These are phyloP conservation scores for Agonopterix subpropinquella DNA, from an alignment of 2,888 invertebrate genomes.

Conservation along the genomic window DNA sequence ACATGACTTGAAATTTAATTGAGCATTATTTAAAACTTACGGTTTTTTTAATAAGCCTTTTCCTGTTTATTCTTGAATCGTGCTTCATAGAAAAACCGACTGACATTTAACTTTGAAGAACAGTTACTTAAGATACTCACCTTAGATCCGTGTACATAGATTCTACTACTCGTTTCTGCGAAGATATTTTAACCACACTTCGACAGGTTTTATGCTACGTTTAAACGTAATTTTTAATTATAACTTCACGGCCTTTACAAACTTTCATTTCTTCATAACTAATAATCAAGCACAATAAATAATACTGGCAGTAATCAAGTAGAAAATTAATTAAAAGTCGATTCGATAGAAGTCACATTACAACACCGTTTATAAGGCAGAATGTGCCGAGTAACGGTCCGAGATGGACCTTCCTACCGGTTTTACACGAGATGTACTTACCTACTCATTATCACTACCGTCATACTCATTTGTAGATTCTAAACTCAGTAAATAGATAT, in stretches of 20 bases:
- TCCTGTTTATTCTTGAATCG: background rate
- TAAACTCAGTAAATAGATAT: conserved; percentile 21
- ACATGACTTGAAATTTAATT: conserved; percentile 34
- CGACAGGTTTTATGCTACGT: too few relatives aligned
- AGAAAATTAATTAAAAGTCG: conserved; percentile 68
- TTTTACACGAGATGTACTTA: conserved; percentile 45
- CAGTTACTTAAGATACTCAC: too few relatives aligned
- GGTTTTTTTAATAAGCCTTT: background rate
- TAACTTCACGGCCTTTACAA: background rate
- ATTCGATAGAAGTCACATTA: conserved; percentile 62
- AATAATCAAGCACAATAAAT: conserved; percentile 35
- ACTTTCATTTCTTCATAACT: conserved; percentile 3
- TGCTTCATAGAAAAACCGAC: background rate
- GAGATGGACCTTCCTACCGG: conserved; percentile 65
- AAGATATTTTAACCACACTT: too few relatives aligned
- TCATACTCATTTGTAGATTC: conserved; percentile 49
- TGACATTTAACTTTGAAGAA: background rate
- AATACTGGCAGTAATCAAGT: conserved; percentile 52
- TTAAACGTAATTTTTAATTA: too few relatives aligned
- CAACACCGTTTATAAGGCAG: conserved; percentile 51
- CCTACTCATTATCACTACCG: conserved; percentile 50
- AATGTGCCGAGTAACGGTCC: conserved; percentile 67
- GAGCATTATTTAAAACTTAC: background rate
- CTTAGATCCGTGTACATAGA: too few relatives aligned
- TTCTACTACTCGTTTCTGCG: too few relatives aligned